Percentiles rank a stretch among this genome's conserved stretches.
phyloP scores from a whole-genome alignment of 1,140 invertebrate genomes.

The Bombus soroeensis region DNA sequence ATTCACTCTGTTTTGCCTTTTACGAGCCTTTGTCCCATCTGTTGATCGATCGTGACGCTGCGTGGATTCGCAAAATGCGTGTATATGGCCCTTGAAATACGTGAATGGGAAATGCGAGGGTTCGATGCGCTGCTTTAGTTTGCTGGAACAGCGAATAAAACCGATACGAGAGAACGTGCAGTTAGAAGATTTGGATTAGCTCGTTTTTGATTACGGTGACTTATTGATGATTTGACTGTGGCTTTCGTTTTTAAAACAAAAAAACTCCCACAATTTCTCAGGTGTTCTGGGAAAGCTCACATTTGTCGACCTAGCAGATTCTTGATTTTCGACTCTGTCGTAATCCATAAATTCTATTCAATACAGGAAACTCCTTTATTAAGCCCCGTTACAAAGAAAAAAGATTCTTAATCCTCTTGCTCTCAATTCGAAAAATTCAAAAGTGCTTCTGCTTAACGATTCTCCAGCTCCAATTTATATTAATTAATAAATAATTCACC shows the following conservation, averaged over 20 bases:
- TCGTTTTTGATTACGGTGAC: neutral
- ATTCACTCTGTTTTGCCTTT: constrained; percentile 14
- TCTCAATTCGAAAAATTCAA: neutral
- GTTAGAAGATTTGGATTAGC: neutral
- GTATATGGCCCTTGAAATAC: neutral
- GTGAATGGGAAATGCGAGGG: constrained; percentile 7
- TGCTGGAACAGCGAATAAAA: neutral
- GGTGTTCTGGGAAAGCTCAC: too few relatives aligned
- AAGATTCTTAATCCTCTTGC: neutral
- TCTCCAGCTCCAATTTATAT: too few relatives aligned
- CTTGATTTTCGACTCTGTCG: too few relatives aligned
- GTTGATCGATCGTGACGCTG: constrained; percentile 12
- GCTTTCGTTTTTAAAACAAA: too few relatives aligned
- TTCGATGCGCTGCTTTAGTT: neutral
- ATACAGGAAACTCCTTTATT: too few relatives aligned
- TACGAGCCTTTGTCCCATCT: constrained; percentile 31
- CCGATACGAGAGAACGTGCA: too few relatives aligned
- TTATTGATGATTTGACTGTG: neutral
- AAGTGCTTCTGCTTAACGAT: neutral
- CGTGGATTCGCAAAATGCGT: constrained; percentile 7
- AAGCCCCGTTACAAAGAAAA: too few relatives aligned
- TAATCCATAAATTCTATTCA: too few relatives aligned
- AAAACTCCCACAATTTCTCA: too few relatives aligned
- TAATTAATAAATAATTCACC: neutral
- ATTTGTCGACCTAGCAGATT: too few relatives aligned